Percentiles rank a stretch among this genome's conserved stretches.
Evolutionary conservation across 2,888 invertebrate species (phyloP).

Genomic region (Sphecodes monilicornis): DNA sequence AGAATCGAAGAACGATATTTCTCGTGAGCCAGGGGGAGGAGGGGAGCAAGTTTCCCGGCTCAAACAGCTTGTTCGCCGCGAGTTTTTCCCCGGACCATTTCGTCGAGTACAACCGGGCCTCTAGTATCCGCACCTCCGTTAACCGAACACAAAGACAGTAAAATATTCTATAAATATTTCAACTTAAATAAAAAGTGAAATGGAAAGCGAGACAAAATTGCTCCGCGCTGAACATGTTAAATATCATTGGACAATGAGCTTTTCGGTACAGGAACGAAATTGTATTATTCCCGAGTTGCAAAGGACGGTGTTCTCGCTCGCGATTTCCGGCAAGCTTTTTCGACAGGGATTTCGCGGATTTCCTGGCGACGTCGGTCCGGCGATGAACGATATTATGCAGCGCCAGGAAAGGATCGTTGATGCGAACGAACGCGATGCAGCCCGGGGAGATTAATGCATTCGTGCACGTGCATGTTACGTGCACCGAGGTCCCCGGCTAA

Average conservation of each 20-base stretch:
- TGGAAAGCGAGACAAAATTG: no score
- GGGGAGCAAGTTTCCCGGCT: neutral
- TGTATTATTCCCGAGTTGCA: neutral
- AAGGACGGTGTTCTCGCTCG: neutral
- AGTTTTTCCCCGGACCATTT: neutral
- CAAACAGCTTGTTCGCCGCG: neutral
- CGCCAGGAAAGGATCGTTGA: constrained; percentile 18
- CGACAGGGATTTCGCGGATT: neutral
- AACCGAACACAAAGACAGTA: no score
- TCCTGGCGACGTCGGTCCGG: neutral
- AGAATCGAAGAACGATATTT: constrained; percentile 57
- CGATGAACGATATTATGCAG: neutral
- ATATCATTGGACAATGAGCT: neutral
- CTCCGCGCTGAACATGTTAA: no score
- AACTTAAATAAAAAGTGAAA: no score
- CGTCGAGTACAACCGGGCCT: neutral
- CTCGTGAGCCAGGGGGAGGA: constrained; percentile 14
- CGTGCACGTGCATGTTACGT: constrained; percentile 3
- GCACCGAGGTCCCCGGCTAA: neutral
- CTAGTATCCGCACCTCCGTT: neutral
- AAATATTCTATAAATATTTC: no score
- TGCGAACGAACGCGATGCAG: neutral
- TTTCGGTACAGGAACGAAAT: neutral
- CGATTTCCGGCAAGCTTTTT: neutral
- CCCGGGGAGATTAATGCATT: constrained; percentile 8